phyloP scores from a whole-genome alignment of 2,888 invertebrate species.

The Plemyria rubiginata region DNA sequence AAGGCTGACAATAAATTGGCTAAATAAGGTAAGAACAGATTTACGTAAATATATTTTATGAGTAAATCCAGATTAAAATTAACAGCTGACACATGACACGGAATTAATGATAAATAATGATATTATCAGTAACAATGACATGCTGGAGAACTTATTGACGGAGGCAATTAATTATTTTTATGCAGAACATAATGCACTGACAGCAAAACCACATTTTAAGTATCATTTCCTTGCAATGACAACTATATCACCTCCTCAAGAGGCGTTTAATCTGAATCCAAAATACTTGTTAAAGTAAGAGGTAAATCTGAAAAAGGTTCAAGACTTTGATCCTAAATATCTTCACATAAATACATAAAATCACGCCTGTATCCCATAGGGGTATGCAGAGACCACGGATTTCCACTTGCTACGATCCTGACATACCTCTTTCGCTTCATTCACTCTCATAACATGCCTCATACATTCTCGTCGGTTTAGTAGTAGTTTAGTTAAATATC shows the following conservation, averaged over 20 bases:
- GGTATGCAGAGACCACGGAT: no score
- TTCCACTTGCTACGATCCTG: no score
- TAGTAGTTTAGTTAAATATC: no score
- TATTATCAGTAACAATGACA: slow-evolving; percentile 39
- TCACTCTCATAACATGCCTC: no score
- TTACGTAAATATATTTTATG: slow-evolving; percentile 15
- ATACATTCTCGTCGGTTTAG: no score
- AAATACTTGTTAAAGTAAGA: background rate
- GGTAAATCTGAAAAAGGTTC: background rate
- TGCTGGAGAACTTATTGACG: slow-evolving; percentile 30
- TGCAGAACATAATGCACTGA: slow-evolving; percentile 29
- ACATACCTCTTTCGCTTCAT: no score
- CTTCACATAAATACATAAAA: no score
- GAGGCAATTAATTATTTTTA: slow-evolving; percentile 39
- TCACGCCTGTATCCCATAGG: no score
- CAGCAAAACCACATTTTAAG: slow-evolving; percentile 24
- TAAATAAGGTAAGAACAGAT: slow-evolving; percentile 13
- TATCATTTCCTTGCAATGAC: slow-evolving; percentile 37
- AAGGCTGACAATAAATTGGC: background rate
- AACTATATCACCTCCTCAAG: slow-evolving; percentile 29
- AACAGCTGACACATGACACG: slow-evolving; percentile 16
- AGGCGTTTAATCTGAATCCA: slow-evolving; percentile 6
- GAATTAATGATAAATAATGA: slow-evolving; percentile 33
- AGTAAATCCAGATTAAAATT: slow-evolving; percentile 20
- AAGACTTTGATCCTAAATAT: no score